Percentiles rank a stretch among this genome's conserved stretches.
Conservation (phyloP, 2,888 invertebrate genomes). For the Philhelius pedissequus region DNA sequence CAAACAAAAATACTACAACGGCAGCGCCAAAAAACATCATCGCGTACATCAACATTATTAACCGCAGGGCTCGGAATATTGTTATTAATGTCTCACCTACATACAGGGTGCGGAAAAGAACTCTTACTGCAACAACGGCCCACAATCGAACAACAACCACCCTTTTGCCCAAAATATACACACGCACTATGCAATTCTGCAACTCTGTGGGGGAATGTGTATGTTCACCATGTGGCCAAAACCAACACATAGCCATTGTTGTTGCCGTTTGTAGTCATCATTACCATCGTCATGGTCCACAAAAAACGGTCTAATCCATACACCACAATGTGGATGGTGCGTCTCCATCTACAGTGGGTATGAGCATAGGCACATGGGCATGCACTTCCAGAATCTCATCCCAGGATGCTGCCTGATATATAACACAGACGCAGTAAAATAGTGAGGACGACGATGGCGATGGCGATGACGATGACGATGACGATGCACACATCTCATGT, state of each 20-base stretch:
- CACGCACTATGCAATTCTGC: slow-evolving; percentile 30
- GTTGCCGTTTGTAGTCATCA: slow-evolving; percentile 52
- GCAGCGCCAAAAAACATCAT: slow-evolving; percentile 69
- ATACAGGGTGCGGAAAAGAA: slow-evolving; percentile 64
- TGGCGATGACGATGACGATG: slow-evolving; percentile 13
- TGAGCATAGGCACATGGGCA: slow-evolving; percentile 6
- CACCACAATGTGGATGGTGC: slow-evolving; percentile 50
- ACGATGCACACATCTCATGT: slow-evolving; percentile 53
- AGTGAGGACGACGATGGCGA: background rate
- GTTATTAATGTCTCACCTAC: slow-evolving; percentile 69
- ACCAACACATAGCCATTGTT: slow-evolving; percentile 36
- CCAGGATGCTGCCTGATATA: slow-evolving; percentile 37
- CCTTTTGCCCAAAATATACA: slow-evolving; percentile 50
- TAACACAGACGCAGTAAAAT: background rate
- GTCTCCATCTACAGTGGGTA: slow-evolving; percentile 36
- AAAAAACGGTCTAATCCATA: slow-evolving; percentile 54
- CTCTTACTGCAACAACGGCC: slow-evolving; percentile 39
- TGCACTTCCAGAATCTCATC: slow-evolving; percentile 23
- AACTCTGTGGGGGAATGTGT: background rate
- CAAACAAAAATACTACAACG: slow-evolving; percentile 64
- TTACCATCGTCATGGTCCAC: slow-evolving; percentile 60
- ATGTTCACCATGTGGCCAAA: too few relatives aligned
- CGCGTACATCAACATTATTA: slow-evolving; percentile 69
- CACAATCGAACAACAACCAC: slow-evolving; percentile 56
- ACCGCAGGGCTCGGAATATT: slow-evolving; percentile 56